Percentiles rank a stretch among this genome's conserved stretches.
These are phyloP conservation scores for Agrypnia vestita DNA, from an alignment of 1,140 invertebrate genomes.

Conservation along the genomic window DNA sequence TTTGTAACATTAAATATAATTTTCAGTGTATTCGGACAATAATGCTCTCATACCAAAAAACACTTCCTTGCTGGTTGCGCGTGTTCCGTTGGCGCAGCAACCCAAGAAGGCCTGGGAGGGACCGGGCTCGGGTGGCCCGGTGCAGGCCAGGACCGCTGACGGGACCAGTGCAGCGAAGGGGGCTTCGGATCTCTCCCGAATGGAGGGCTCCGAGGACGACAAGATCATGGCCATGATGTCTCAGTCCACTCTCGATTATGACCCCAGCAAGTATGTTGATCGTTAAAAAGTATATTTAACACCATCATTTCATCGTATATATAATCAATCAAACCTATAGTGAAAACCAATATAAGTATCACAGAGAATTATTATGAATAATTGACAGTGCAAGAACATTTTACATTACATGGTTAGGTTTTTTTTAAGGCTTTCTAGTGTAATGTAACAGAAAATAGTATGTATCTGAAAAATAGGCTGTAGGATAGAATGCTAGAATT, in stretches of 20 bases:
- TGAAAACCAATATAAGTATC: too few relatives aligned
- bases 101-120: conserved; percentile 84
- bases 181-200: conserved; percentile 87
- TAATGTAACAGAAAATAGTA: too few relatives aligned
- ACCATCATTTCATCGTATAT: too few relatives aligned
- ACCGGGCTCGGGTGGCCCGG: conserved; percentile 51
- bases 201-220: conserved; percentile 96
- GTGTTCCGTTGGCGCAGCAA: conserved; percentile 88
- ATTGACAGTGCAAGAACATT: too few relatives aligned
- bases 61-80: conserved; percentile 94
- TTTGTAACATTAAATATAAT: too few relatives aligned
- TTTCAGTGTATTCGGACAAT: conserved; percentile 92
- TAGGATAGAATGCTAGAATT: too few relatives aligned
- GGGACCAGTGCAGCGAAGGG: conserved; percentile 74
- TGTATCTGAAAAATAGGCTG: too few relatives aligned
- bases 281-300: too few relatives aligned
- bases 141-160: conserved; percentile 66
- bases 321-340: too few relatives aligned
- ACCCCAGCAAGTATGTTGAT: conserved; percentile 92
- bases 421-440: too few relatives aligned
- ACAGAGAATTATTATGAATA: too few relatives aligned
- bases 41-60: conserved; percentile 95
- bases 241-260: conserved; percentile 96
- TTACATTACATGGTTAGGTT: too few relatives aligned
- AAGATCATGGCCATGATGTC: conserved; percentile 98